Evolutionary conservation across 2,113 vertebrate species (phyloP), one percentile per base, ranked within the genome.

Genomic region (Alces alces): DNA sequence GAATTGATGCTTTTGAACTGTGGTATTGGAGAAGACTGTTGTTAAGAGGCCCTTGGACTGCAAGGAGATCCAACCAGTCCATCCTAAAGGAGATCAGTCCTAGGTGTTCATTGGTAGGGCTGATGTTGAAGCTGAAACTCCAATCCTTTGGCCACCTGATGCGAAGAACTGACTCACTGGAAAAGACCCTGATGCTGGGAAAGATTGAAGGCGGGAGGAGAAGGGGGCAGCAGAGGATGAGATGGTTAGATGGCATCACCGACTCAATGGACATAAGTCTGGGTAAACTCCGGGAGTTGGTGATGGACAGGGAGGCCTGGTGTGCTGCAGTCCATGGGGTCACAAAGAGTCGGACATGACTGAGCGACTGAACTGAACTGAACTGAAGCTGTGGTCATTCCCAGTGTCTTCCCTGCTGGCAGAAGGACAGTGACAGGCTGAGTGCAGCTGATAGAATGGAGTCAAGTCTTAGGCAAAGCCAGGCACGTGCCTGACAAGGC

Each of bases 361-460:
- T 12, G 66, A 70, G 66, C 1, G 2, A 39, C n/a, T 70, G 66
- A 39, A 70, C 10, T 23, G 19, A 66, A 70, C n/a, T 12, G n/a
- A 36, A 36, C 17, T 92, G 39, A 39, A 23, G 73, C 76, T 93
- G 73, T 91, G 0, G 2, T 93, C 86, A 70, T 89, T 96, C 88
- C 70, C 9, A 0, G 78, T 97, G 93, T 98, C 96, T 97, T 93
- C 97, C 91, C 92, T 96, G 89, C 90, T 97, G 97, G 97, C 96
- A 97, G 98, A 96, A 97, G 70, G 91, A 78, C 93, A 27, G 86
- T 93, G 98, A 93, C 95, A 98, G 94, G 96, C 97, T 97, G 94
- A 97, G 79, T 84, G 14, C 78, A 95, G 97, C 96, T 98, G 98
- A 98, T 97, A 98, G 87, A 54, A 82, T 76, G 89, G 94, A 97